Evolutionary conservation across 2,797 vertebrate species (phyloP).

Genomic region (Hirundo rustica): DNA sequence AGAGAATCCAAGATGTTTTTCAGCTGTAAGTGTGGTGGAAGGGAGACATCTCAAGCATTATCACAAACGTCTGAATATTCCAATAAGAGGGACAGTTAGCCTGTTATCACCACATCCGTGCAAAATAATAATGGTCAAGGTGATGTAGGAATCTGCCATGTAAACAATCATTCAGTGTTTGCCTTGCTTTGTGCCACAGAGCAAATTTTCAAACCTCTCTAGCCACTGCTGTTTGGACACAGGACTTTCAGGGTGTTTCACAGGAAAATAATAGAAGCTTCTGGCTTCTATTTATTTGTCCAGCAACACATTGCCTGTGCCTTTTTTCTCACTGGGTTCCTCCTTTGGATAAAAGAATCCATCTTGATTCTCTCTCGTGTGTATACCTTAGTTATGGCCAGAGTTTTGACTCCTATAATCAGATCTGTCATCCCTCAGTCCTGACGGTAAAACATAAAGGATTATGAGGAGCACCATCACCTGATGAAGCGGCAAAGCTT

Average conservation of each 20-base stretch:
- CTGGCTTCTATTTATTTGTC: neutral
- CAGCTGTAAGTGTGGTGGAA: neutral
- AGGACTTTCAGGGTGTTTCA: neutral
- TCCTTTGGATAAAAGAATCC: neutral
- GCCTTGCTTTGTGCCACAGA: neutral
- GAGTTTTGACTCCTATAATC: neutral
- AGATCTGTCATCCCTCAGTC: neutral
- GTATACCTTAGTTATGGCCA: neutral
- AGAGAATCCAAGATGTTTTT: neutral
- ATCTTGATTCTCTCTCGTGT: neutral
- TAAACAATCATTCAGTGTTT: neutral
- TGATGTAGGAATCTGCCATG: neutral
- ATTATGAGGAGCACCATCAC: neutral
- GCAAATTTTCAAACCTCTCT: neutral
- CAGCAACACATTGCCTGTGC: rapidly evolving
- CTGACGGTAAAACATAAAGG: neutral
- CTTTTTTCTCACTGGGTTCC: neutral
- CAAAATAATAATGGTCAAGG: neutral
- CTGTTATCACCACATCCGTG: neutral
- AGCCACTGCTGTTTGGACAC: neutral
- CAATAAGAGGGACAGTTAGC: neutral
- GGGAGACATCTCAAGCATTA: neutral
- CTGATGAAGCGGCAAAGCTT: neutral
- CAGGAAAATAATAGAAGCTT: neutral
- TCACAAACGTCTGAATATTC: neutral